Percentiles rank a stretch among this genome's conserved stretches.
phyloP scores from a whole-genome alignment of 2,113 vertebrate genomes.

The Saimiri boliviensis region DNA sequence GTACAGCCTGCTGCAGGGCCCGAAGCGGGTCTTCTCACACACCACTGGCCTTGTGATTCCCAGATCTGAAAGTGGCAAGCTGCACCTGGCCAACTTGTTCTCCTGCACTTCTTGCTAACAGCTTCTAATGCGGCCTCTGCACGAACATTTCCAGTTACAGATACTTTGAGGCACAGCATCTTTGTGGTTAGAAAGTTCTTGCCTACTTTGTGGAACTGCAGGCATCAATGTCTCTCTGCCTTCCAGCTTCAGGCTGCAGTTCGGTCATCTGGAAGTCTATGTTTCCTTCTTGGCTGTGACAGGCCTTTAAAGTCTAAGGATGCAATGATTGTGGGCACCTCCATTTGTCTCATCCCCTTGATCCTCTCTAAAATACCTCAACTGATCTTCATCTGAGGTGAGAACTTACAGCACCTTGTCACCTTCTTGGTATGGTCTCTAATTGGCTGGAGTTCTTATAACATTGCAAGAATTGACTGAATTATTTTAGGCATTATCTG shows the following conservation, averaged over 20 bases:
- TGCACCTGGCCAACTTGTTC: background rate
- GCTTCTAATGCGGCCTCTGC: background rate
- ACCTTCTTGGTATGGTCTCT: background rate
- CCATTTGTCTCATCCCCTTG: background rate
- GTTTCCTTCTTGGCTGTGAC: background rate
- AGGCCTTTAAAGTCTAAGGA: background rate
- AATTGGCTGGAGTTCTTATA: background rate
- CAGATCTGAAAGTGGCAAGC: background rate
- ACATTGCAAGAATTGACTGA: background rate
- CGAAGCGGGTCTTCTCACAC: background rate
- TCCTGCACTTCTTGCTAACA: accelerated
- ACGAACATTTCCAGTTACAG: too few relatives aligned
- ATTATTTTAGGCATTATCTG: background rate
- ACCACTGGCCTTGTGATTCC: background rate
- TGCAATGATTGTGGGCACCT: accelerated
- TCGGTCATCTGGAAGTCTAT: background rate
- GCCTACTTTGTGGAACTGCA: background rate
- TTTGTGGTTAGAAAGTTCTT: background rate
- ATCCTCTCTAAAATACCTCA: background rate
- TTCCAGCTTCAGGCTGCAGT: accelerated
- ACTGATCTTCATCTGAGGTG: background rate
- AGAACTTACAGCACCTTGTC: background rate
- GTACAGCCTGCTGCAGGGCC: background rate
- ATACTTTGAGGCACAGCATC: accelerated
- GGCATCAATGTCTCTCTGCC: background rate